Base-by-base conservation (phyloP, 1,140 invertebrate species). In the Ceratoteleas bidentatus region DNA sequence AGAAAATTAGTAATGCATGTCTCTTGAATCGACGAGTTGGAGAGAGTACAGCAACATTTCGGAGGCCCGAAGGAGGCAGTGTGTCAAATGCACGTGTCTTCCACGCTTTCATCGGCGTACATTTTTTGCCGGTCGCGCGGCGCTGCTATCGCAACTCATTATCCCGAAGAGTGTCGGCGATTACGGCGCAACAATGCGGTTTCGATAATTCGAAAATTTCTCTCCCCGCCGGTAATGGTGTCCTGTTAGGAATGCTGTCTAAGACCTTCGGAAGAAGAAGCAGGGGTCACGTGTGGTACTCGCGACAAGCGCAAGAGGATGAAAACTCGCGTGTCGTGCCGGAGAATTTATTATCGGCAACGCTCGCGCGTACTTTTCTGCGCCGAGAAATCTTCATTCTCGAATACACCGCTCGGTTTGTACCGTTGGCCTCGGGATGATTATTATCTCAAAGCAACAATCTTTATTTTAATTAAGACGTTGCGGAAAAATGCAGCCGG, bases 311-410 rank as follows among this genome's bases (percentile, higher is more conserved):
- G 53, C 58, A 54, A 65, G 70, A 74, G 52, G 77, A 81, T 81
- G 78, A 75, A 81, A 81, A 81, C 78, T 81, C 78, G 72, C 78
- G 72, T 68, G 78, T 81, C 78, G 58, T 75, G 72, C 78, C 36
- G 60, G 66, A 70, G 78, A 81, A 81, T 81, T 81, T 81, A 81
- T 75, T 75, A 81, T 81, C 70, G 78, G 78, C 70, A 65, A 75
- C 53, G 66, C 38, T 75, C 58, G 62, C 77, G 77, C 69, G 40
- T 40, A 74, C 69, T 80, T 80, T 80, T 80, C 64, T 75, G n/a
- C 24, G 33, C 40, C 38, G 60, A 81, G 78, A 81, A 80, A 80
- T 80, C 69, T 80, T 80, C 77, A 79, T 79, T 66, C 68, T 79
- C 56, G 54, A 72, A 72, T 72, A 72, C 68, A 72, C 38, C 68